Base-by-base conservation (phyloP, 2,113 vertebrate genomes). In the Megaleporinus macrocephalus region DNA sequence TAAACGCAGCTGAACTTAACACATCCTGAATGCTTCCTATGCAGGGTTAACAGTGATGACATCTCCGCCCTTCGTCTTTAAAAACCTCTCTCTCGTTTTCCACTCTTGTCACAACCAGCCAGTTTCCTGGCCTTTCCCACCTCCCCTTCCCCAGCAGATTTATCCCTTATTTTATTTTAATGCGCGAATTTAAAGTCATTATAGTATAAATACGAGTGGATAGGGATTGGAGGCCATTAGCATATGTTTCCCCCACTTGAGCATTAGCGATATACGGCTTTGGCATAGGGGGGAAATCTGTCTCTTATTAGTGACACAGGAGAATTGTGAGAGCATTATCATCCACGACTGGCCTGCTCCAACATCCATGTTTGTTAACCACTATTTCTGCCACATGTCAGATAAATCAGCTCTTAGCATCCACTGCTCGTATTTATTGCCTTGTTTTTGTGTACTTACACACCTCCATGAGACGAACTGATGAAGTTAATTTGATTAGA, bases 371-470 rank as follows among this genome's bases (percentile, higher is more conserved):
- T 79, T 30, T 71, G 69, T 76, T 81, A 81, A 85, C 75, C 53
- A 63, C 74, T 72, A 49, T 76, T 73, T 66, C 80, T 82, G 76
- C 72, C 80, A 82, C 53, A 47, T 76, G 57, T 79, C 85, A 84
- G 79, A 84, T 73, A 85, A 87, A 84, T 68, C 73, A 74, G 41
- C 78, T 77, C 88, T 91, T 92, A 3, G 44, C 91, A 94, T 93
- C 68, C 65, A 14, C 44, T 69, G 26, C 41, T 66, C 75, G 65
- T 85, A 91, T 89, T 90, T 93, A 93, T 94, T 92, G 63, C 30
- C 75, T 87, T 51, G 61, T 78, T 82, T 80, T 74, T 63, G 78
- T 85, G 75, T 77, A 71, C 83, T 74, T 70, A 69, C 79, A 83
- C 69, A 59, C 33, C 20, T 69, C 57, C 62, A 30, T 72, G 69